Evolutionary conservation across 2,888 invertebrate species (phyloP), one percentile per base, ranked within the genome.

Genomic region (Rotaria sp.): DNA sequence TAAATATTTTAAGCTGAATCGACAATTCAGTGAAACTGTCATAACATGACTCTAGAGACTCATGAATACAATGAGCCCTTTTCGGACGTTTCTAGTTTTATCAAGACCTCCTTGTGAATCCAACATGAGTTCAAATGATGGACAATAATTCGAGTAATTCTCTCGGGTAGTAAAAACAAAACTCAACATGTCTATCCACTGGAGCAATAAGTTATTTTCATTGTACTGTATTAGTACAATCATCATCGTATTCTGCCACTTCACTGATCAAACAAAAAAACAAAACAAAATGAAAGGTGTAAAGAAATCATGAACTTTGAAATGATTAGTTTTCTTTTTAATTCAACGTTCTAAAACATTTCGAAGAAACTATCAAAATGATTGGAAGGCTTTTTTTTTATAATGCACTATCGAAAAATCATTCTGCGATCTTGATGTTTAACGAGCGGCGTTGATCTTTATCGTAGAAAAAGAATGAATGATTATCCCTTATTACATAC

Each of bases 401-500:
- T 3, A 13, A 13, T 59, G 8, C 57, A 59, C n/a, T 59, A 59
- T 30, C 57, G 30, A 59, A 59, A 59, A 13, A 59, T 59, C 57
- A 59, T n/a, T 59, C 57, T n/a, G 15, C 57, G 57, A 59, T 59
- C 57, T 59, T 59, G 57, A 59, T 59, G 57, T 59, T 15, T 59
- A 59, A 59, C 30, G 57, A 59, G 57, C 57, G 57, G 57, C 57
- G 30, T 59, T 10, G 57, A 59, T 59, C 57, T 13, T 59, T 59
- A 59, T 59, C 57, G n/a, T n/a, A 59, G 30, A n/a, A 30, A 50
- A 30, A n/a, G 30, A 59, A 59, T 59, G 57, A 59, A 59, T 59
- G 57, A 59, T 59, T 59, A 59, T 59, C 57, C 57, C 57, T 59
- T 59, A 59, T 59, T 59, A 59, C 57, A 30, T 59, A 59, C 30